Evolutionary conservation across 1,140 invertebrate genomes (phyloP).

Genomic region (Venturia canescens): DNA sequence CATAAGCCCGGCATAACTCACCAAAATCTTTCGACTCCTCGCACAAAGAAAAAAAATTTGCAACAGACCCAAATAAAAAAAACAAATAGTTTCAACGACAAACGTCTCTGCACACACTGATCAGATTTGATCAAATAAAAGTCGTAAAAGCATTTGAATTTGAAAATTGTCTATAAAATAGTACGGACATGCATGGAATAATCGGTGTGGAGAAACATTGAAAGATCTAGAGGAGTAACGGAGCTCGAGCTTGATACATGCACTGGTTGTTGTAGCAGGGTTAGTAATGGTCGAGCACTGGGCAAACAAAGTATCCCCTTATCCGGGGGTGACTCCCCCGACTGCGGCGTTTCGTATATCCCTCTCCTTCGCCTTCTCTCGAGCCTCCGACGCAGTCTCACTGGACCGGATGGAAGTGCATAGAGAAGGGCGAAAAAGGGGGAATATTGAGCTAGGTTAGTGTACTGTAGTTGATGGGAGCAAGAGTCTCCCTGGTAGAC

Average conservation of each 20-base stretch:
- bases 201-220: not conserved
- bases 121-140: too few relatives aligned
- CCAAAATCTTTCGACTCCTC: too few relatives aligned
- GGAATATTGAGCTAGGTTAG: slow-evolving; percentile 63
- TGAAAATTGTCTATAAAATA: not conserved
- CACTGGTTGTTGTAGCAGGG: slow-evolving; percentile 50
- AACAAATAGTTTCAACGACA: too few relatives aligned
- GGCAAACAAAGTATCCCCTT: slow-evolving; percentile 65
- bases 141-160: not conserved
- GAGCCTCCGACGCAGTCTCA: slow-evolving; percentile 25
- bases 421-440: slow-evolving; percentile 22
- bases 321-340: slow-evolving; percentile 47
- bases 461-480: slow-evolving; percentile 42
- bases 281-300: slow-evolving; percentile 65
- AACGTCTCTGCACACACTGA: too few relatives aligned
- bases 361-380: not conserved
- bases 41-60: too few relatives aligned
- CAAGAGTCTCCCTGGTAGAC: slow-evolving; percentile 36
- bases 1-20: too few relatives aligned
- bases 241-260: slow-evolving; percentile 22
- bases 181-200: not conserved
- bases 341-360: not conserved
- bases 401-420: slow-evolving; percentile 44
- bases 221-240: slow-evolving; percentile 27
- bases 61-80: too few relatives aligned